Conservation (phyloP, 2,113 vertebrate genomes). For the Vanacampus margaritifer region DNA sequence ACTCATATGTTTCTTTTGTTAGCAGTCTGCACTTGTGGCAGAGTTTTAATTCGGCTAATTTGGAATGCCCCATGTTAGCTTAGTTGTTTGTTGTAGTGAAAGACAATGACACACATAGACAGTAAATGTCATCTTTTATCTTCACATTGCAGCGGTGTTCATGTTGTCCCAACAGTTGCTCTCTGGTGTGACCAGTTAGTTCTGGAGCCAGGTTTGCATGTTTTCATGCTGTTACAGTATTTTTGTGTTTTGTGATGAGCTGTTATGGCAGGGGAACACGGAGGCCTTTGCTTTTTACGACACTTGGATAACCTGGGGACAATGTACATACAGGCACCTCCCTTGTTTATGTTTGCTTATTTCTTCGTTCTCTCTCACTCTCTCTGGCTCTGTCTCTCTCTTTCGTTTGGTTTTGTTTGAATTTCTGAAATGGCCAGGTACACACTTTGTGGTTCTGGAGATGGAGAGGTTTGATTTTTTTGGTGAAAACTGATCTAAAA, state of each 20-base stretch:
- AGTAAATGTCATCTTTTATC: background rate
- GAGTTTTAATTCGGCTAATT: no score
- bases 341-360: background rate
- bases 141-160: background rate
- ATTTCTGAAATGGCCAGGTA: no score
- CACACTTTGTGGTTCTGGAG: no score
- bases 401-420: no score
- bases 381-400: no score
- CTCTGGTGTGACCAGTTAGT: constrained; percentile 37
- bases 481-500: no score
- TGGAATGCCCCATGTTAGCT: no score
- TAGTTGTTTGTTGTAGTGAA: no score
- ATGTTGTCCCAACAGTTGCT: constrained; percentile 11
- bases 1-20: no score
- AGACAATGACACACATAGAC: background rate
- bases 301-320: constrained; percentile 56
- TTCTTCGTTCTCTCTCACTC: no score
- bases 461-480: no score
- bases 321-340: background rate
- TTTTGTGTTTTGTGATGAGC: constrained; percentile 51
- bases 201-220: constrained; percentile 48
- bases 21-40: no score
- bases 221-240: constrained; percentile 5
- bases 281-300: constrained; percentile 38
- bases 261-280: constrained; percentile 69